A percentile compares a stretch with the other conserved stretches of the same genome.
These are phyloP conservation scores for Pherbina coryleti DNA, from an alignment of 2,888 invertebrate genomes.

Conservation along the genomic window DNA sequence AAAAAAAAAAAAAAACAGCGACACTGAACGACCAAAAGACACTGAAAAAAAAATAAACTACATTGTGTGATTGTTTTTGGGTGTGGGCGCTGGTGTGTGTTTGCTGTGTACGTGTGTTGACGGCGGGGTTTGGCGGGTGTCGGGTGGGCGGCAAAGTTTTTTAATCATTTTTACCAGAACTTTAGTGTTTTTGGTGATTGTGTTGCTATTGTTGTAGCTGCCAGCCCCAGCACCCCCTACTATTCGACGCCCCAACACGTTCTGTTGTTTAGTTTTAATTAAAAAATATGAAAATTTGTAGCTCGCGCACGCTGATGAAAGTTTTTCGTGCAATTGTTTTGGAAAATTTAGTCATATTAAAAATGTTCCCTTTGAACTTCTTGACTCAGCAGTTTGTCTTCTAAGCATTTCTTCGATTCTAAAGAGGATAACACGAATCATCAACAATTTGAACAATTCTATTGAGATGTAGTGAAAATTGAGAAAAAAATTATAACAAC, in stretches of 20 bases:
- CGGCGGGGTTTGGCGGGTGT: constrained; percentile 49
- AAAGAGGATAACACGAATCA: no score
- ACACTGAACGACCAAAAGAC: background rate
- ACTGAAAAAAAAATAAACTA: constrained; percentile 7
- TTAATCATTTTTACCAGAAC: constrained; percentile 57
- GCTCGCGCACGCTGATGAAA: background rate
- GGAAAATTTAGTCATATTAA: constrained; percentile 1
- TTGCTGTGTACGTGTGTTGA: constrained; percentile 36
- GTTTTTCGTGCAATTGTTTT: constrained; percentile 14
- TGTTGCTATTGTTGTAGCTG: background rate
- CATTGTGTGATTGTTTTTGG: constrained; percentile 32
- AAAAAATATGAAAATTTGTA: constrained; percentile 34
- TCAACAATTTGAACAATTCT: no score
- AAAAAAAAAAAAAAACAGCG: background rate
- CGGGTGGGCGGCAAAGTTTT: constrained; percentile 56
- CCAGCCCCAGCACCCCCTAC: background rate
- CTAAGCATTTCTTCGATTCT: background rate
- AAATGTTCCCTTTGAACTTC: constrained; percentile 9
- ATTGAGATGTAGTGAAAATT: no score
- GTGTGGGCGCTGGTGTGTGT: background rate
- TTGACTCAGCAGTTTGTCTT: constrained; percentile 4
- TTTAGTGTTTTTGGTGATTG: constrained; percentile 6
- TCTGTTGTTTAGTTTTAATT: constrained; percentile 35
- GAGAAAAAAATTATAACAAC: no score
- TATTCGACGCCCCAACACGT: background rate